Conservation (phyloP, 2,797 vertebrate species). For the Microcaecilia unicolor region DNA sequence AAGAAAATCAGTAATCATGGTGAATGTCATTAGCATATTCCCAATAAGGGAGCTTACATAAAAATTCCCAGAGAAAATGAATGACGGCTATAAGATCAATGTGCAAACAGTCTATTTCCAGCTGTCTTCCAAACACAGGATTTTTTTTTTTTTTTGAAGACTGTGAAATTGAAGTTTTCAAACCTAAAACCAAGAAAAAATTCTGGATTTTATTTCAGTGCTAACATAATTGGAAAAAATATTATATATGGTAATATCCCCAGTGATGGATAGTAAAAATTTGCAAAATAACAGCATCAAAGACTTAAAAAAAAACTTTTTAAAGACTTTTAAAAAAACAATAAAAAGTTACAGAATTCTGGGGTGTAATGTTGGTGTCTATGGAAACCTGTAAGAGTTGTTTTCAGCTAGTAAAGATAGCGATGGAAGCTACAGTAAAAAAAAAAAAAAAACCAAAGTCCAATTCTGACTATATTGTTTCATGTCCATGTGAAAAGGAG, state of each 20-base stretch:
- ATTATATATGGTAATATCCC: too few relatives aligned
- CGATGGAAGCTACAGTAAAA: slow-evolving; percentile 4
- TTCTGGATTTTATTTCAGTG: slow-evolving; percentile 1
- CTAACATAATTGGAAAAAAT: too few relatives aligned
- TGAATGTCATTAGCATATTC: slow-evolving; percentile 90
- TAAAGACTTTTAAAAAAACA: too few relatives aligned
- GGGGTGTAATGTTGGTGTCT: slow-evolving; percentile 6
- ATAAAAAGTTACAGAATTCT: too few relatives aligned
- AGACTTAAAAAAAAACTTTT: too few relatives aligned
- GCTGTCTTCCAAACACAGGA: slow-evolving; percentile 20
- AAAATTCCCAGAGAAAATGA: slow-evolving; percentile 79
- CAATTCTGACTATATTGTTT: slow-evolving; percentile 24
- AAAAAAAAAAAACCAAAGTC: too few relatives aligned
- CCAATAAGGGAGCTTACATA: slow-evolving; percentile 77
- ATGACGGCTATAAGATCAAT: slow-evolving; percentile 58
- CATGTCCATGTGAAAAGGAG: slow-evolving; percentile 24
- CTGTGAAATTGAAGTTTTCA: slow-evolving; percentile 25
- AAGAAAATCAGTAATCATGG: slow-evolving; percentile 91
- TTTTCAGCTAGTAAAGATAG: slow-evolving; percentile 19
- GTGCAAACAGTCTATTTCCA: slow-evolving; percentile 57
- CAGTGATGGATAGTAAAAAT: too few relatives aligned
- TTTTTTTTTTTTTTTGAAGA: slow-evolving; percentile 11
- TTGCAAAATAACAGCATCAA: too few relatives aligned
- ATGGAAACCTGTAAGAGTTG: slow-evolving; percentile 11
- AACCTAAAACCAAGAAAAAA: slow-evolving; percentile 9